A percentile compares a stretch with the other conserved stretches of the same genome.
phyloP scores from a whole-genome alignment of 2,888 invertebrate genomes.

The Apodemia duryi region DNA sequence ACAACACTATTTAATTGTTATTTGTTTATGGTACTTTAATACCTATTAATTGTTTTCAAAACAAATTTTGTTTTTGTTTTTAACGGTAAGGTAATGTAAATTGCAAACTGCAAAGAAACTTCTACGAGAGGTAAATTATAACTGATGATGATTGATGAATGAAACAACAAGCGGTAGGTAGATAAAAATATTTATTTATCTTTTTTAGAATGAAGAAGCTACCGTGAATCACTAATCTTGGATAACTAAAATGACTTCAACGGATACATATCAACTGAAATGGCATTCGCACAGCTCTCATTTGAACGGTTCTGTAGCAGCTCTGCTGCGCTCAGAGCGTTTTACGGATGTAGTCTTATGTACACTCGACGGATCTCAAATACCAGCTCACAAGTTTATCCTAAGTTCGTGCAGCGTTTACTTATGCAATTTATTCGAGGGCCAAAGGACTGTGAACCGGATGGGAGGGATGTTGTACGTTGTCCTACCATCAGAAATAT shows the following conservation, averaged over 20 bases:
- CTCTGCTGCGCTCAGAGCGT: conserved; percentile 86
- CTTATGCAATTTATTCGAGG: conserved; percentile 64
- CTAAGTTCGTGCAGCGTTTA: conserved; percentile 88
- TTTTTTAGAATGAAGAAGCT: conserved; percentile 5
- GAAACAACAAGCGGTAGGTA: too few species aligned
- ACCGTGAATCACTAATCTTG: background rate
- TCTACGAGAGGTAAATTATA: too few species aligned
- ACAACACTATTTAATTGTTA: too few species aligned
- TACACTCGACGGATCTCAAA: conserved; percentile 88
- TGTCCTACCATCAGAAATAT: conserved; percentile 89
- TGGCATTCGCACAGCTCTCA: conserved; percentile 93
- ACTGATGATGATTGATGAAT: too few species aligned
- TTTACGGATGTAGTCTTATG: conserved; percentile 91
- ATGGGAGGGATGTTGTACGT: conserved; percentile 81
- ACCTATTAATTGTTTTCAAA: too few species aligned
- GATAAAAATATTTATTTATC: too few species aligned
- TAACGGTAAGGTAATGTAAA: too few species aligned
- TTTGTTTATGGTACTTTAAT: too few species aligned
- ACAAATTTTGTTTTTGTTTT: too few species aligned
- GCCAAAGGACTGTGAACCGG: conserved; percentile 64
- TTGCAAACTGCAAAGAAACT: too few species aligned
- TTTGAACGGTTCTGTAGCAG: conserved; percentile 89
- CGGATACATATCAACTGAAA: conserved; percentile 92
- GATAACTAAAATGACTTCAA: conserved; percentile 61
- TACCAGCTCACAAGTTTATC: conserved; percentile 91